phyloP scores from a whole-genome alignment of 2,888 invertebrate species.

The Sminthurides aquaticus region DNA sequence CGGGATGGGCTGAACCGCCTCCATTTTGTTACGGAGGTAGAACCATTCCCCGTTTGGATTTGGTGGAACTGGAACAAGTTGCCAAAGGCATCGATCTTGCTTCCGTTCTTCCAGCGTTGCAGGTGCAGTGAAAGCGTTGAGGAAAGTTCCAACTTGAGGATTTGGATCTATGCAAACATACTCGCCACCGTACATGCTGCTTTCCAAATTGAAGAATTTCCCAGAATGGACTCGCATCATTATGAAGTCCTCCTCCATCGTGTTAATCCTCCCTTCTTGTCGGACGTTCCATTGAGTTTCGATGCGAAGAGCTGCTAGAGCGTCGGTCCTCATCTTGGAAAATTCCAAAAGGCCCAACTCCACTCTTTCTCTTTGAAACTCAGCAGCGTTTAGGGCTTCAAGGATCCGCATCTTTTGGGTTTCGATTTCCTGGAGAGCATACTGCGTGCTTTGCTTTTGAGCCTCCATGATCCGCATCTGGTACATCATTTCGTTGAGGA shows the following conservation, averaged over 20 bases:
- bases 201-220: neutral
- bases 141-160: neutral
- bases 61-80: neutral
- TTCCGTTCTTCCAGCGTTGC: neutral
- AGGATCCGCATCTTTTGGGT: neutral
- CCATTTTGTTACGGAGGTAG: neutral
- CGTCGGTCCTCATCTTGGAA: neutral
- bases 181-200: neutral
- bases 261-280: neutral
- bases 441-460: neutral
- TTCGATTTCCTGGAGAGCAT: neutral
- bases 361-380: neutral
- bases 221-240: neutral
- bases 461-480: neutral
- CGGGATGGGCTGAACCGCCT: neutral
- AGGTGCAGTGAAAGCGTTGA: neutral
- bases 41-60: neutral
- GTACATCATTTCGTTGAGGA: neutral
- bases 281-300: neutral
- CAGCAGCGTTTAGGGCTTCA: neutral
- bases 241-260: neutral
- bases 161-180: neutral
- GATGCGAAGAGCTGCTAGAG: neutral
- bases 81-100: neutral
- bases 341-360: neutral